Evolutionary conservation across 2,888 invertebrate species (phyloP).

Genomic region (Schrankia costaestrigalis): DNA sequence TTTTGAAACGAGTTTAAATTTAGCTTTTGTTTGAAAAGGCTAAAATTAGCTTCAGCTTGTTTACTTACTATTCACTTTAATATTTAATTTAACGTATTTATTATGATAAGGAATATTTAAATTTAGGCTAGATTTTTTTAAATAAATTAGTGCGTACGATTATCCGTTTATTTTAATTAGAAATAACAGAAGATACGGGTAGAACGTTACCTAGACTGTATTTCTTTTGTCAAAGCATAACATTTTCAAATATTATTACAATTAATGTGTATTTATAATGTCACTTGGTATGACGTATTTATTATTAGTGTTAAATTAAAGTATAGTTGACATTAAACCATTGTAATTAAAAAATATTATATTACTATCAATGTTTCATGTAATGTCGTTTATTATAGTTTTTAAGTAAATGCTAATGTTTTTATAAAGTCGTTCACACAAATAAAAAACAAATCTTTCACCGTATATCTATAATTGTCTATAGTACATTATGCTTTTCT

Average conservation of each 20-base stretch:
- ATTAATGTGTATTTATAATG: slow-evolving; percentile 44
- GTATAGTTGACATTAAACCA: slow-evolving; percentile 39
- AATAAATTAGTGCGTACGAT: slow-evolving; percentile 26
- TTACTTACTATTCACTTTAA: slow-evolving; percentile 13
- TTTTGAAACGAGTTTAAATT: slow-evolving; percentile 25
- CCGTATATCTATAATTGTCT: slow-evolving; percentile 57
- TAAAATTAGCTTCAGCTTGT: slow-evolving; percentile 8
- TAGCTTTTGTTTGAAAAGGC: slow-evolving; percentile 3
- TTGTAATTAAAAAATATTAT: slow-evolving; percentile 30
- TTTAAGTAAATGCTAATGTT: slow-evolving; percentile 21
- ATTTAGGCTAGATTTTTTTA: slow-evolving; percentile 24
- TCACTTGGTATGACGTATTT: slow-evolving; percentile 55
- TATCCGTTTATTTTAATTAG: slow-evolving; percentile 35
- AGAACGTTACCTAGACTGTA: slow-evolving; percentile 44
- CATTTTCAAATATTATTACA: slow-evolving; percentile 28
- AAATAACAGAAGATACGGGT: slow-evolving; percentile 52
- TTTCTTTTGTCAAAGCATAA: slow-evolving; percentile 37
- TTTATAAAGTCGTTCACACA: slow-evolving; percentile 9
- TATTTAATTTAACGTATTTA: slow-evolving; percentile 10
- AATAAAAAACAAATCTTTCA: slow-evolving; percentile 40
- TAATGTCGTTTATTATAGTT: slow-evolving; percentile 35
- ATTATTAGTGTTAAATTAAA: slow-evolving; percentile 51
- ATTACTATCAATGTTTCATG: slow-evolving; percentile 42
- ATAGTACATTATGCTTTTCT: slow-evolving; percentile 44
- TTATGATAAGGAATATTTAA: slow-evolving; percentile 18